Evolutionary conservation across 92 coral and sea anemone species (phyloP).

Genomic region (Montipora capitata): DNA sequence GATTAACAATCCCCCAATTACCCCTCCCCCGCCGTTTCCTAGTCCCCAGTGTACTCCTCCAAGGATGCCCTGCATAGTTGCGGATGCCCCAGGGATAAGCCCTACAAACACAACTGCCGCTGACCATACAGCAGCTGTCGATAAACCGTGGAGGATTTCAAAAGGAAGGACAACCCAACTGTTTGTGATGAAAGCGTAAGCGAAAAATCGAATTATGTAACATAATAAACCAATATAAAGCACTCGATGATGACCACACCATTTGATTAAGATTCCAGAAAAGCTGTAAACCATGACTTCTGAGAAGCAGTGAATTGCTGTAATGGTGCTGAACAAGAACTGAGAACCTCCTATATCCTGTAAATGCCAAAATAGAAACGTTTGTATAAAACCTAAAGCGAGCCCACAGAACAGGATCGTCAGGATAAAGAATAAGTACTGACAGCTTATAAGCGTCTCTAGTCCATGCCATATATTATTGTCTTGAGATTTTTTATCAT

Average conservation of each 20-base stretch:
- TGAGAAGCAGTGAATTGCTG: slow-evolving; percentile 89
- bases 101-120: slow-evolving; percentile 94
- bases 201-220: slow-evolving; percentile 85
- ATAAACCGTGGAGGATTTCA: slow-evolving; percentile 91
- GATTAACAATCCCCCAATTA: slow-evolving; percentile 90
- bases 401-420: slow-evolving; percentile 88
- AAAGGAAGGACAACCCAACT: slow-evolving; percentile 92
- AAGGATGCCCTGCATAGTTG: slow-evolving; percentile 94
- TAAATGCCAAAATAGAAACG: slow-evolving; percentile 94
- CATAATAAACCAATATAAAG: slow-evolving; percentile 83
- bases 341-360: slow-evolving; percentile 98
- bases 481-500: slow-evolving; percentile 56
- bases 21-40: slow-evolving; percentile 93
- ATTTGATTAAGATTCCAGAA: slow-evolving; percentile 80
- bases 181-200: slow-evolving; percentile 88
- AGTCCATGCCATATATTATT: slow-evolving; percentile 71
- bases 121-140: slow-evolving; percentile 96
- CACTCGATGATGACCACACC: slow-evolving; percentile 84
- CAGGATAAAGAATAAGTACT: slow-evolving; percentile 77
- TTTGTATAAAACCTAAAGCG: slow-evolving; percentile 85
- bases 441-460: slow-evolving; percentile 56
- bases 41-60: slow-evolving; percentile 95
- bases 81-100: slow-evolving; percentile 85
- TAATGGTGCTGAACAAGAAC: slow-evolving; percentile 86
- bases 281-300: slow-evolving; percentile 78